Evolutionary conservation across 2,113 vertebrate genomes (phyloP), one percentile per base, ranked within the genome.

Genomic region (Penelope pileata): DNA sequence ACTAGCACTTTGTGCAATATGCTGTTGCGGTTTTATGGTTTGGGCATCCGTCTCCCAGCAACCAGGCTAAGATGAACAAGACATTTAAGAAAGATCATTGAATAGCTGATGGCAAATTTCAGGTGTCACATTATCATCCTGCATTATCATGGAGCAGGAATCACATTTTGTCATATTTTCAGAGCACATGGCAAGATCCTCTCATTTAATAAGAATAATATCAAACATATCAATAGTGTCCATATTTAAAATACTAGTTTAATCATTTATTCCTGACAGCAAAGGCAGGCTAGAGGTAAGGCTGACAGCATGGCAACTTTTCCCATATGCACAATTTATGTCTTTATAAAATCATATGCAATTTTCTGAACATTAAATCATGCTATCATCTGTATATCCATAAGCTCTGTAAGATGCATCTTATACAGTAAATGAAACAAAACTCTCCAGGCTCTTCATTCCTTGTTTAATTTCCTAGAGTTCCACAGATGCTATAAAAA

Each of bases 401-500:
- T n/a, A 96, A 83, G 63, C 58, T 26, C n/a, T 56, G 9, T 67
- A 62, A 70, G 24, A 93, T 70, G 24, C 50, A 34, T 58, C 59
- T 53, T 73, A 74, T 23, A 54, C 23, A 91, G 19, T 27, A 45
- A 88, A 90, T 81, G 56, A 95, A 94, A 93, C 30, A 94, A 91
- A 93, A 87, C 38, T 80, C 70, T 88, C 78, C 48, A 58, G 53
- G 66, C 29, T 91, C 81, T 91, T 85, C n/a, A 66, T 29, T 69
- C 63, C 45, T 56, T 73, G 22, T 58, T 30, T 18, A 87, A 85
- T 83, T 93, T 78, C 91, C 90, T 47, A n/a, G 86, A 87, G 84
- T 82, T 82, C 58, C 24, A 62, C 59, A 70, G 63, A 80, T 69
- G 24, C 63, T 86, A 91, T 85, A 80, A 91, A 96, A 94, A 69